Base-by-base conservation (phyloP, 2,113 vertebrate species). In the Peromyscus californicus region DNA sequence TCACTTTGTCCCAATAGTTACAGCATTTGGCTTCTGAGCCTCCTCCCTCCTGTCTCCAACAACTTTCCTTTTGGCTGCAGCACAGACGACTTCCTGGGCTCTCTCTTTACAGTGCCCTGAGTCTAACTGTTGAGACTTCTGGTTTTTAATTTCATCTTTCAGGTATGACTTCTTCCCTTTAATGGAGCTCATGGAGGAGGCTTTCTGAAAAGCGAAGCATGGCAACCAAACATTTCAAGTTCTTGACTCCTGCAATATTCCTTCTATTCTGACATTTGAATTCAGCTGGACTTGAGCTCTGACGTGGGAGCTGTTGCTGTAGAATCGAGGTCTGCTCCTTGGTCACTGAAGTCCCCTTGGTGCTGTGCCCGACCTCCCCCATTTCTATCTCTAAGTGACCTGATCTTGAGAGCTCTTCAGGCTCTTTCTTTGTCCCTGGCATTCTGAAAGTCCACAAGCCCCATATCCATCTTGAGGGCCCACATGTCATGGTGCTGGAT, bases 201-300 rank as follows among this genome's bases (percentile, higher is more conserved):
- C 17, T 91, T 94, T 22, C 26, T 72, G 36, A 4, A 78, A 75
- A 72, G 36, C 54, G 45, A 63, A 78, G 24, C 2, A 4, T 15
- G 8, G 17, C 4, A 65, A 36, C 4, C n/a, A 48, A 1, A 48
- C 12, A 42, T 74, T 70, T 69, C 84, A 17, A 76, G 74, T 51
- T 7, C 15, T 69, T 93, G 31, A 79, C 8, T 5, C 1, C 33
- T 31, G 13, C 54, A 36, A 36, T 22, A 33, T 31, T 57, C 10
- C 4, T 86, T 83, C 80, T 61, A 26, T 24, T 21, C 42, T 87
- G 22, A 54, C 3, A 11, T 45, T 90, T 69, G 48, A 72, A 42
- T 95, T 89, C 79, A 78, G 7, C 84, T 90, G 61, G 91, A 87
- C 65, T 45, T 39, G 45, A 5, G 9, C 80, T 92, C 84, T 67